Base-by-base conservation (phyloP, 2,113 vertebrate genomes). In the Forbesichthys papilliferus region DNA sequence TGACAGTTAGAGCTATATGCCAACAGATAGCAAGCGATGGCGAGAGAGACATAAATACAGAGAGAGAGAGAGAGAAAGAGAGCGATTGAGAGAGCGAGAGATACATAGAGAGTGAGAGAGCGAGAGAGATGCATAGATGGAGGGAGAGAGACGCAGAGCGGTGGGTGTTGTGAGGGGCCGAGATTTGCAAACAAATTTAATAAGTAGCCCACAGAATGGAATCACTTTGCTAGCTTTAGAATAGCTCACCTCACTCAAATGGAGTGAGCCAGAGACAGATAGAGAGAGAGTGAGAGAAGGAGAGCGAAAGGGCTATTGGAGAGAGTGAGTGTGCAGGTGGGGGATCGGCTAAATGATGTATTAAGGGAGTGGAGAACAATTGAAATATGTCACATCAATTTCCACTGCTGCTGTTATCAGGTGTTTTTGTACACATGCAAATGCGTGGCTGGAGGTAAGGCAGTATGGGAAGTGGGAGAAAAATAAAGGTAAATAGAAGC, bases 121-220 rank as follows among this genome's bases (percentile, higher is more conserved):
- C 2, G 27, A 27, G 7, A 81, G 74, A 77, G 77, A 73, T 73
- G 33, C 64, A 69, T 74, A 75, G 3, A 56, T 67, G 61, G 66
- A 46, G 67, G 62, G 71, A 55, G 51, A 69, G 61, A 55, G 51
- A 36, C 11, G 20, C 53, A 33, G 27, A 34, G 66, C 3, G 48
- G 72, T 60, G 77, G 69, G 60, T 53, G 65, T 53, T 4, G 66
- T 76, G 76, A 73, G 74, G 73, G 71, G 80, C 67, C 79, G 76
- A 87, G 82, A 91, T 92, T 88, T 88, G 86, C 86, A 90, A 91
- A 90, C 87, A 92, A 91, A 92, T 92, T 80, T 88, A 91, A 91
- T 92, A 91, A 90, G 84, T 80, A 83, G 85, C 80, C 86, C 57
- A 80, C 74, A 88, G 79, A 90, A 90, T 90, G 70, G 79, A 90